These are phyloP conservation scores for Oncorhynchus masou DNA, from an alignment of 2,113 vertebrate genomes.

Conservation along the genomic window DNA sequence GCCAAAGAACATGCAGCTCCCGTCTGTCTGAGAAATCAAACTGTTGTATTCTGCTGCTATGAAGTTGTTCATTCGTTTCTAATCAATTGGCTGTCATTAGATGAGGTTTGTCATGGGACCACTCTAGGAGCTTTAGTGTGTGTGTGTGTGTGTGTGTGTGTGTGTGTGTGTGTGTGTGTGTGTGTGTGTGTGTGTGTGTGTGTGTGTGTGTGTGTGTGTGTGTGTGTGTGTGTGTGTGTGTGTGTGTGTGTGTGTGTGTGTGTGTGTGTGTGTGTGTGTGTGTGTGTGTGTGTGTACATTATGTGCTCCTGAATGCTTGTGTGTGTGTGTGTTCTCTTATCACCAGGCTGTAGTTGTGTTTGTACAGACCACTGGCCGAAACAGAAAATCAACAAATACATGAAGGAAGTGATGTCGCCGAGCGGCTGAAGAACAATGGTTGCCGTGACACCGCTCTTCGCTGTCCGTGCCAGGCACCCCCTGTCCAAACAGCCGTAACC, in stretches of 20 bases:
- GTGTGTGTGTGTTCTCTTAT: not conserved
- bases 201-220: not conserved
- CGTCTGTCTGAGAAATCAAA: not conserved
- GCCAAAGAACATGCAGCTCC: conserved; percentile 41
- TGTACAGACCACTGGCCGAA: conserved; percentile 17
- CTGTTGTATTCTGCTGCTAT: conserved; percentile 31
- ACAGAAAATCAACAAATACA: conserved; percentile 31
- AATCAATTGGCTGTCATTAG: not conserved
- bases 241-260: no score
- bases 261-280: not conserved
- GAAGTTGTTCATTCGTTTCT: not conserved
- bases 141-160: not conserved
- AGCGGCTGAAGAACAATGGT: conserved; percentile 21
- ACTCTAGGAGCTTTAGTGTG: not conserved
- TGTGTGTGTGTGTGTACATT: not conserved
- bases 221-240: no score
- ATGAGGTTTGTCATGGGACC: not conserved
- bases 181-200: not conserved
- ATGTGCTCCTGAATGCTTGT: not conserved
- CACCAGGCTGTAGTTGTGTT: conserved; percentile 1
- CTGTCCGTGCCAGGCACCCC: conserved; percentile 6
- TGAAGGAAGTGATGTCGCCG: conserved; percentile 22
- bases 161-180: not conserved
- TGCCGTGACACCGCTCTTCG: not conserved
- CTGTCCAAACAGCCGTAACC: conserved; percentile 11